Evolutionary conservation across 2,797 vertebrate genomes (phyloP), one percentile per base, ranked within the genome.

Genomic region (Hypotaenidia philippensis): DNA sequence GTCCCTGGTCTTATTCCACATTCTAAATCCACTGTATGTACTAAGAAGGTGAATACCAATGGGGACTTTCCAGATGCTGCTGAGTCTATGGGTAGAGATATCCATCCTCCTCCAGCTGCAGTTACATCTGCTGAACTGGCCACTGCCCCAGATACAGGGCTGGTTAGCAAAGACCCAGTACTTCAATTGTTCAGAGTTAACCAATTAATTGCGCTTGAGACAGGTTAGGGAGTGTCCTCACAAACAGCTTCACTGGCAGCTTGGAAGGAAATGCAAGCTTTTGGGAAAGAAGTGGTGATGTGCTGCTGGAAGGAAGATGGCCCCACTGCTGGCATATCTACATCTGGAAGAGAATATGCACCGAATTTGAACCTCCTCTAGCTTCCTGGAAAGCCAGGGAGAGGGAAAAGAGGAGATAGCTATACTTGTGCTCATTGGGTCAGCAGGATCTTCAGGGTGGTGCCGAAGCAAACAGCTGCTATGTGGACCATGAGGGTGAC

Each of bases 371-470:
- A 14, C 3, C 4, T 9, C 26, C 32, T 0, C 26, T 50, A 93
- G 36, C 52, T 92, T 59, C 86, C 87, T 86, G 80, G 49, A 77
- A 90, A 86, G 69, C 32, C 25, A 13, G 32, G 55, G 63, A 69
- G 59, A 83, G 47, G 23, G 56, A 63, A 66, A 92, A 70, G 57
- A 68, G 13, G 32, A 63, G 36, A 40, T 1, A 5, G n/a, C 32
- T 57, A 20, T 68, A 40, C 78, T 94, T 68, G 38, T 11, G 23
- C 86, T 95, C 49, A 95, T 97, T 97, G 96, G 84, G 98, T 85
- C 41, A 97, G 93, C 79, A 98, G 97, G 79, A 97, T 96, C 82
- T 97, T 96, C 6, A 96, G 59, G 49, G 97, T 50, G 21, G 91
- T 6, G 17, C 96, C 83, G 12, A 97, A 98, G 53, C 95, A 95